Percentiles rank a stretch among this genome's conserved stretches.
Evolutionary conservation across 2,797 vertebrate species (phyloP).

Genomic region (Squalus acanthias): DNA sequence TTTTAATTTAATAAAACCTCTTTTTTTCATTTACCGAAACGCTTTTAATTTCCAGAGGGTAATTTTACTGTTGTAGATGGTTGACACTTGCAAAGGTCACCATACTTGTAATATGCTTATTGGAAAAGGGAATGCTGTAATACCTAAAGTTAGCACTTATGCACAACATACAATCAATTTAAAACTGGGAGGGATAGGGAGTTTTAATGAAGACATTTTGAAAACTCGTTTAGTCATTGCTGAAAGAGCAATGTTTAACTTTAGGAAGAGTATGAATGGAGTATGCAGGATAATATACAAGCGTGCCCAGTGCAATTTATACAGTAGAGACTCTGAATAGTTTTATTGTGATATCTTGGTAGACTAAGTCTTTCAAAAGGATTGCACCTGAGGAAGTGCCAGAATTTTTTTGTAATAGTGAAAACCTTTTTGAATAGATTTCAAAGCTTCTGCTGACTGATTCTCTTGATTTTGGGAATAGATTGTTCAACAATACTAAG

Average conservation of each 20-base stretch:
- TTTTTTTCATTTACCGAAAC: background rate
- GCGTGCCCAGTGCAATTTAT: background rate
- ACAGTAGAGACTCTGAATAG: background rate
- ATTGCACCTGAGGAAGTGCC: background rate
- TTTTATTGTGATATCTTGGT: too few species aligned
- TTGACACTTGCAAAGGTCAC: background rate
- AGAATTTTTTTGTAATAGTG: background rate
- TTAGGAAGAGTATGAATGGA: background rate
- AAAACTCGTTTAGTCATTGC: too few species aligned
- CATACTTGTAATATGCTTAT: background rate
- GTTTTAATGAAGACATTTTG: background rate
- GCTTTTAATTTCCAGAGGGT: background rate
- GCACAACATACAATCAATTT: background rate
- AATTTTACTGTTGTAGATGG: background rate
- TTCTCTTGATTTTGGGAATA: background rate
- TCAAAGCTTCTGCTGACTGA: background rate
- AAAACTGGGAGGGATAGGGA: background rate
- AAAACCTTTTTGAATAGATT: background rate
- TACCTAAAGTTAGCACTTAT: background rate
- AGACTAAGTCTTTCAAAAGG: background rate
- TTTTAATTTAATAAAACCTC: background rate
- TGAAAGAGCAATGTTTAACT: background rate
- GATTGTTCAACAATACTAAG: background rate
- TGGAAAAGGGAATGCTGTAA: background rate
- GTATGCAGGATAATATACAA: background rate